Evolutionary conservation across 2,797 vertebrate genomes (phyloP).

Genomic region (Oreochromis mossambicus): DNA sequence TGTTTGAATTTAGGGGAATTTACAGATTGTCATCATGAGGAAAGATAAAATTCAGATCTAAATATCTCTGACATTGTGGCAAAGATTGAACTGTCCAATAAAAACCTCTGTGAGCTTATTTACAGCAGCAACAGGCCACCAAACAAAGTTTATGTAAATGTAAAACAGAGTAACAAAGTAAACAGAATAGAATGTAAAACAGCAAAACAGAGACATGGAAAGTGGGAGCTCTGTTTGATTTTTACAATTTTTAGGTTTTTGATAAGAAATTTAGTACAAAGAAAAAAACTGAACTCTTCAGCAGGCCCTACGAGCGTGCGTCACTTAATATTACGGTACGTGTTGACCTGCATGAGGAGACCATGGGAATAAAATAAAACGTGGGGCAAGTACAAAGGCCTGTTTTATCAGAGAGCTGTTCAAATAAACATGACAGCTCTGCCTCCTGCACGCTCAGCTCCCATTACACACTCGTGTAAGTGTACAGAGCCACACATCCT

Average conservation of each 20-base stretch:
- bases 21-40: neutral
- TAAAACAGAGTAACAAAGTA: neutral
- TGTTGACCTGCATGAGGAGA: neutral
- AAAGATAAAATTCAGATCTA: neutral
- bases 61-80: neutral
- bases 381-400: conserved; percentile 33
- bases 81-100: neutral
- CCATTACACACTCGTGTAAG: conserved; percentile 48
- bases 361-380: conserved; percentile 25
- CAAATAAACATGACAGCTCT: conserved; percentile 76
- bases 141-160: conserved; percentile 58
- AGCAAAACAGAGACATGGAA: neutral
- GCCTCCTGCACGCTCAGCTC: conserved; percentile 54
- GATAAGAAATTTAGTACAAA: neutral
- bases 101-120: neutral
- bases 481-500: conserved; percentile 52
- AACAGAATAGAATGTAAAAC: neutral
- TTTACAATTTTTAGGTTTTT: neutral
- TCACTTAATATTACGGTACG: neutral
- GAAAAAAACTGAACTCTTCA: neutral
- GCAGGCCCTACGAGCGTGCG: neutral
- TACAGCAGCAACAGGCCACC: neutral
- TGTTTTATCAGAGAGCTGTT: conserved; percentile 63
- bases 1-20: neutral
- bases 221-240: neutral